Percentiles rank a stretch among this genome's conserved stretches.
phyloP scores from a whole-genome alignment of 2,888 invertebrate genomes.

The Parnassius orleans region DNA sequence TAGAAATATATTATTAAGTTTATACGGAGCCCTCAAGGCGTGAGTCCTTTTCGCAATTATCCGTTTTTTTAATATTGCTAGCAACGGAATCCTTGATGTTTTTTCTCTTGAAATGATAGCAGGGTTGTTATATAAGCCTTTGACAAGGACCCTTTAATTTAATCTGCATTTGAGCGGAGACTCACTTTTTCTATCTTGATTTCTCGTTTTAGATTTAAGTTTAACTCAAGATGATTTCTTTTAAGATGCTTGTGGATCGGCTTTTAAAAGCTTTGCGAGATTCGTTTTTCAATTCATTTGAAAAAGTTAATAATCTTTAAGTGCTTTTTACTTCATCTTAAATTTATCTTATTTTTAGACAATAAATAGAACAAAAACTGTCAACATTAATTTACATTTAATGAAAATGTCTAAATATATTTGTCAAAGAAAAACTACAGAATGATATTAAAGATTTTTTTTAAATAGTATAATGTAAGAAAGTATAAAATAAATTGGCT shows the following conservation, averaged over 20 bases:
- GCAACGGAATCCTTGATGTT: conserved; percentile 24
- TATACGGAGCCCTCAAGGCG: no score
- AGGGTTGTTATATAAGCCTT: conserved; percentile 23
- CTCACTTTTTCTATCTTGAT: conserved; percentile 13
- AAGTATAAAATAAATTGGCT: no score
- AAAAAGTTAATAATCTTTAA: conserved; percentile 11
- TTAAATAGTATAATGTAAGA: no score
- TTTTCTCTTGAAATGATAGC: conserved; percentile 23
- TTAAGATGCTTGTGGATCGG: conserved; percentile 8
- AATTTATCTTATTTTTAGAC: no score
- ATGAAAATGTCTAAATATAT: no score
- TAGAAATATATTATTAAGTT: no score
- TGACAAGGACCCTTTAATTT: conserved; percentile 21
- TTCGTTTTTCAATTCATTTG: background rate
- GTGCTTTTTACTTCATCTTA: conserved; percentile 2
- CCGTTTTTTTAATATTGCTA: conserved; percentile 19
- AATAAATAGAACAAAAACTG: no score
- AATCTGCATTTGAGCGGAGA: conserved; percentile 18
- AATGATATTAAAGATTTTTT: no score
- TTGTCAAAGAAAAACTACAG: no score
- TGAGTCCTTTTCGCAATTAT: no score
- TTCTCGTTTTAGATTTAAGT: conserved; percentile 11
- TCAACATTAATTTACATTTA: no score
- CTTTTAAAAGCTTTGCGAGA: conserved; percentile 13
- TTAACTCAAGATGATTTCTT: conserved; percentile 14